Percentiles rank a stretch among this genome's conserved stretches.
phyloP scores from a whole-genome alignment of 2,888 invertebrate genomes.

The Sarcophaga caerulescens region DNA sequence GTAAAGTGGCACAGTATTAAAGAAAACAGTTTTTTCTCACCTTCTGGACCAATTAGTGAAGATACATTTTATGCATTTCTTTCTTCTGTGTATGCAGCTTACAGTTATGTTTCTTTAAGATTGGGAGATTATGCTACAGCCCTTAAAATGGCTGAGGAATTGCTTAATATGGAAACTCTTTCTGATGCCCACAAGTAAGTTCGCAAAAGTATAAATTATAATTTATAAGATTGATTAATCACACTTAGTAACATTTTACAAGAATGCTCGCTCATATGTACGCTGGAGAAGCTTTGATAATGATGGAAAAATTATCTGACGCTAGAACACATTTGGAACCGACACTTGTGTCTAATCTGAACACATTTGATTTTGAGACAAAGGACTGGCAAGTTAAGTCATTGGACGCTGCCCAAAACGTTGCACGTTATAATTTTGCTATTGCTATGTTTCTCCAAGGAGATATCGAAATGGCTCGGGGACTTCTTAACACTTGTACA shows the following conservation, averaged over 20 bases:
- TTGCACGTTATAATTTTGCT: conserved; percentile 90
- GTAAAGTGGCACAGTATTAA: conserved; percentile 79
- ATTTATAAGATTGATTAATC: not conserved
- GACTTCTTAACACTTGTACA: conserved; percentile 74
- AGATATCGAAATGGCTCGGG: conserved; percentile 85
- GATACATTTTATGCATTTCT: conserved; percentile 84
- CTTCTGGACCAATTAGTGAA: conserved; percentile 85
- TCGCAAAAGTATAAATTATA: not conserved
- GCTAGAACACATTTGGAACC: conserved; percentile 92
- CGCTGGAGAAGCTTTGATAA: conserved; percentile 92
- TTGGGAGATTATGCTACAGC: conserved; percentile 92
- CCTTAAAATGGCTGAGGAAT: conserved; percentile 88
- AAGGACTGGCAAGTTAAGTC: conserved; percentile 83
- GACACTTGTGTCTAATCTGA: conserved; percentile 85
- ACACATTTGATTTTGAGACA: conserved; percentile 81
- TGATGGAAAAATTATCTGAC: conserved; percentile 90
- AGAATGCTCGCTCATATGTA: conserved; percentile 93
- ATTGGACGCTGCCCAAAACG: conserved; percentile 85
- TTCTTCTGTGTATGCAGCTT: conserved; percentile 88
- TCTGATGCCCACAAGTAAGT: conserved; percentile 87
- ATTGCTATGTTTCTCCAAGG: conserved; percentile 88
- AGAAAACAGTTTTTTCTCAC: conserved; percentile 82
- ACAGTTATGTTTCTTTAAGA: conserved; percentile 92
- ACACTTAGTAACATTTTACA: conserved; percentile 60
- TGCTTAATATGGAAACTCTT: conserved; percentile 87